Evolutionary conservation across 2,113 vertebrate genomes (phyloP), one percentile per base, ranked within the genome.

Genomic region (Gopherus evgoodei): DNA sequence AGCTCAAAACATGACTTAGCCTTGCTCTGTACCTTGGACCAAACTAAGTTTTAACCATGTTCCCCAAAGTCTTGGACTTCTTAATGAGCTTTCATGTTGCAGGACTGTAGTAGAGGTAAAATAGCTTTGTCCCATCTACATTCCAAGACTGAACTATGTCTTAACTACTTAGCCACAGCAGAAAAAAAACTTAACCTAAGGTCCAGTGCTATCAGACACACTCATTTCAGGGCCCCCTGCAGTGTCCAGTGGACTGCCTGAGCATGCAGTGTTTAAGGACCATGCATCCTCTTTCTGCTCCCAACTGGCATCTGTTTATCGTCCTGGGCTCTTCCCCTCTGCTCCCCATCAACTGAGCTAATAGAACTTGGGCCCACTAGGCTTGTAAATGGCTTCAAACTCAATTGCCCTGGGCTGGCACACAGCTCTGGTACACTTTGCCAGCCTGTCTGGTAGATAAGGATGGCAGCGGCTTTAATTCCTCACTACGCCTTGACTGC

Each of bases 391-490:
- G 24, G 53, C 82, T 97, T 93, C 93, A 75, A 92, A 93, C 84
- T 59, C 22, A 5, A 42, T 88, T 62, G 91, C 92, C 90, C 92
- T 50, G 89, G 91, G 91, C 91, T 87, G 86, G 86, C 86, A 88
- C 1, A 0, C 2, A 65, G 90, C 91, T 93, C 56, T 75, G 0
- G 0, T 59, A 86, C 49, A 59, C 35, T 21, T 88, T 8, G 5
- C 1, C 0, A 76, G 54, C 87, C 87, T 90, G 92, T 83, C 44
- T 29, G 87, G 69, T 81, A 96, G 95, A 97, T 97, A 96, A 97
- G 93, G 84, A 83, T 22, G 89, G 89, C 91, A 54, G 78, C 10
- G 83, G 76, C n/a, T 97, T 94, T 95, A 94, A 95, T 95, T 96
- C 90, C 94, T 93, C 86, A 5, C 89, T 96, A 91, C 7, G 7